Conservation (phyloP, 2,797 vertebrate genomes). For the Silurus aristotelis region DNA sequence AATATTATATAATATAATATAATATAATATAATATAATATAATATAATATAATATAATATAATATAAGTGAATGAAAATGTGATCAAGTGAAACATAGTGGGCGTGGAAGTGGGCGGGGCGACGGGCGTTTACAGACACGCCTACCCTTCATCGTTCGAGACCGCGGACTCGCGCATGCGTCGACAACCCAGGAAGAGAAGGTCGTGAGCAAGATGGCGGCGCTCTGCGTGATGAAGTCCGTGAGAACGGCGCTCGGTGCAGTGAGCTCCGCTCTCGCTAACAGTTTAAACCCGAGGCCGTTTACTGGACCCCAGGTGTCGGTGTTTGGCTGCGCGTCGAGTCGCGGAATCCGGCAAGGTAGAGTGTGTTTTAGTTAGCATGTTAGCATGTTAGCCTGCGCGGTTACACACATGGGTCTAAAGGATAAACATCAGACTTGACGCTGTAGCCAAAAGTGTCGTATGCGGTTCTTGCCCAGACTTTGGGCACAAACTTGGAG, state of each 20-base stretch:
- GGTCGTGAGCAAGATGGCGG: slow-evolving; percentile 75
- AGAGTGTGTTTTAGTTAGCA: slow-evolving; percentile 35
- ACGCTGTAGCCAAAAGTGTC: too few relatives aligned
- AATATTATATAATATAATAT: too few relatives aligned
- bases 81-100: too few relatives aligned
- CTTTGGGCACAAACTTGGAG: too few relatives aligned
- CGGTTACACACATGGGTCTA: not conserved
- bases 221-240: slow-evolving; percentile 59
- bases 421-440: not conserved
- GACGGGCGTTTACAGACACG: not conserved
- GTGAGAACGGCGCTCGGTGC: slow-evolving; percentile 59
- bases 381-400: not conserved
- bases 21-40: too few relatives aligned
- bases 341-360: slow-evolving; percentile 74
- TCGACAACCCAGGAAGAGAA: slow-evolving; percentile 38
- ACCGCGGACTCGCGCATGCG: slow-evolving; percentile 51
- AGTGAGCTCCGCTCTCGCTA: slow-evolving; percentile 41
- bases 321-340: slow-evolving; percentile 56
- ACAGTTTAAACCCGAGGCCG: slow-evolving; percentile 11
- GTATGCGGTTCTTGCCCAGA: too few relatives aligned
- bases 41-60: too few relatives aligned
- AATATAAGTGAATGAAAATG: too few relatives aligned
- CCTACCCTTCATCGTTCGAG: not conserved
- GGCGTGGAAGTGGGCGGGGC: not conserved
- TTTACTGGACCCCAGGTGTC: slow-evolving; percentile 49